These are phyloP conservation scores for Cybosia mesomella DNA, from an alignment of 2,888 invertebrate species.

Conservation along the genomic window DNA sequence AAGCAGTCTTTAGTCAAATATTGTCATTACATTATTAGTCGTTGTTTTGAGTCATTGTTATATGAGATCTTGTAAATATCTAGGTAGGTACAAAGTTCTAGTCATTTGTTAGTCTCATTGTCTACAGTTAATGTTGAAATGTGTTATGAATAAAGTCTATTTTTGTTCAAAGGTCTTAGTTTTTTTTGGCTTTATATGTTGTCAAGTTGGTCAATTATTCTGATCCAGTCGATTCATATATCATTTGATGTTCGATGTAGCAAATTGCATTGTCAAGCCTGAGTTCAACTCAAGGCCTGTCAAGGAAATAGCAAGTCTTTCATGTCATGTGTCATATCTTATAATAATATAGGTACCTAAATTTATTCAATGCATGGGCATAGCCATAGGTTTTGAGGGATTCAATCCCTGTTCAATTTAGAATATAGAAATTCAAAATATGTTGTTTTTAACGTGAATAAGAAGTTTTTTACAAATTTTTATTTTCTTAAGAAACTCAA, in stretches of 20 bases:
- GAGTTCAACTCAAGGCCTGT: not conserved
- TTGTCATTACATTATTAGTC: slow-evolving; percentile 17
- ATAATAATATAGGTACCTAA: too few relatives aligned
- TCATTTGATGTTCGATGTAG: too few relatives aligned
- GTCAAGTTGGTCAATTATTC: not conserved
- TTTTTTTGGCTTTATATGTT: not conserved
- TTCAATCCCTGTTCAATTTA: too few relatives aligned
- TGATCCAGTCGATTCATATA: not conserved
- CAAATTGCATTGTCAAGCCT: not conserved
- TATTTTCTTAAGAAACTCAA: too few relatives aligned
- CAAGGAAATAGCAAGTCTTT: too few relatives aligned
- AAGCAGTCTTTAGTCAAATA: slow-evolving; percentile 41
- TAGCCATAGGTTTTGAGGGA: not conserved
- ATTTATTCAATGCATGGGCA: too few relatives aligned
- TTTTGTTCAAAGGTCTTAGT: slow-evolving; percentile 23
- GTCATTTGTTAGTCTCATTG: slow-evolving; percentile 21
- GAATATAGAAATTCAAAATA: too few relatives aligned
- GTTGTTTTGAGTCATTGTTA: slow-evolving; percentile 12
- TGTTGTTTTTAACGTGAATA: too few relatives aligned
- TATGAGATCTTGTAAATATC: slow-evolving; percentile 39
- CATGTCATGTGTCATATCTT: too few relatives aligned
- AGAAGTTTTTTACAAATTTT: too few relatives aligned
- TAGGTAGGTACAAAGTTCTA: not conserved
- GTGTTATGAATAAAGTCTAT: slow-evolving; percentile 33
- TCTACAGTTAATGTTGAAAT: slow-evolving; percentile 26